Conservation (phyloP, 2,888 invertebrate species). For the Gastracanthus pulcherrimus region DNA sequence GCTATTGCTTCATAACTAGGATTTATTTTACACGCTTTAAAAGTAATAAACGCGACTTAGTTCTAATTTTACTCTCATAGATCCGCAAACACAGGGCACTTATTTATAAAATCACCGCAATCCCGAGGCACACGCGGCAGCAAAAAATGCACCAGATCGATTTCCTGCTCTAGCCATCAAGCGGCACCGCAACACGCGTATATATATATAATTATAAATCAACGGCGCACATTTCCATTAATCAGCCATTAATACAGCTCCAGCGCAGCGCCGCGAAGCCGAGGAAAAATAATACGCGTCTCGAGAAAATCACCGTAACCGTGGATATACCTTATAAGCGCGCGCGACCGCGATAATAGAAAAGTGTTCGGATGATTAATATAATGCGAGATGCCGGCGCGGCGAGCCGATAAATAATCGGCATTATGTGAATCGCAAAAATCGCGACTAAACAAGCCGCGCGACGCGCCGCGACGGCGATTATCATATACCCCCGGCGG, state of each 20-base stretch:
- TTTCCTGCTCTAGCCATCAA: constrained; percentile 16
- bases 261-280: neutral
- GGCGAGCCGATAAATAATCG: constrained; percentile 38
- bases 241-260: neutral
- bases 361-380: constrained; percentile 49
- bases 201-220: constrained; percentile 41
- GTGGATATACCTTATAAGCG: neutral
- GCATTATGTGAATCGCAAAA: constrained; percentile 44
- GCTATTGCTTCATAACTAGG: too few species aligned
- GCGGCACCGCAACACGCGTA: neutral
- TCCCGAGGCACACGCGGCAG: neutral
- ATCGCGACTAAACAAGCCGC: constrained; percentile 2
- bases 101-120: neutral
- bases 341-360: neutral
- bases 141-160: constrained; percentile 5
- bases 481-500: constrained; percentile 11
- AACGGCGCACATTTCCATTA: neutral
- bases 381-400: neutral
- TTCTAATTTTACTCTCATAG: neutral
- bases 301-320: constrained; percentile 1
- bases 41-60: neutral
- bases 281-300: neutral
- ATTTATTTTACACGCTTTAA: neutral
- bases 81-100: too few species aligned
- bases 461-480: neutral